Base-by-base conservation (phyloP, 2,888 invertebrate genomes). In the Hemicrepidius hirtus region DNA sequence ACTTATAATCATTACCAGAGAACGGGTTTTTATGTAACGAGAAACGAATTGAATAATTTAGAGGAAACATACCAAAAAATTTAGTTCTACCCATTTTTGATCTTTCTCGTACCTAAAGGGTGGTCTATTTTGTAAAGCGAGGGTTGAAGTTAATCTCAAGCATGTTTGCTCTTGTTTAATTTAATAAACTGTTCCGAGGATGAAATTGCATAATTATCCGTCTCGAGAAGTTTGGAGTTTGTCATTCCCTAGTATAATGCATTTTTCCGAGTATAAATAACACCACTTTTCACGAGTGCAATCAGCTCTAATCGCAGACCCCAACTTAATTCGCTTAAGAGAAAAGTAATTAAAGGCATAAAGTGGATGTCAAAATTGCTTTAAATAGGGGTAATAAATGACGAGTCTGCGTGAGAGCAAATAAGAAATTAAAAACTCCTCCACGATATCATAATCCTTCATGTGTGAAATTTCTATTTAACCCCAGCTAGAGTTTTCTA, bases 391-490 rank as follows among this genome's bases (percentile, higher is more conserved):
- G n/a, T 44, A 44, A 44, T 44, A 44, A 13, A 44, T 12, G 13
- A 44, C 37, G 35, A 10, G n/a, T 10, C 37, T 12, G 37, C 37
- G n/a, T n/a, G n/a, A 37, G n/a, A 37, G n/a, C n/a, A 37, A 12
- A 10, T 12, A 37, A n/a, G 12, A n/a, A 37, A 37, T 24, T 24
- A 37, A 37, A n/a, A 12, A n/a, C 10, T 10, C 13, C 3, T 50
- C 10, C n/a, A 24, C 10, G 20, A 12, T 50, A 5, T 13, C 16
- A 16, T 32, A 32, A 55, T 37, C 37, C 6, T 55, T 55, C 35
- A 32, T 13, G 55, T 55, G 55, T 41, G 44, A 66, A 66, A 66
- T 66, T 66, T 66, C 32, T 55, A 66, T 55, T 66, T 66, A 35
- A 41, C 53, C 13, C 55, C 35, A 24, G 40, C 28, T 41, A 40